These are phyloP conservation scores for Meghimatium bilineatum DNA, from an alignment of 2,888 invertebrate species.

Conservation along the genomic window DNA sequence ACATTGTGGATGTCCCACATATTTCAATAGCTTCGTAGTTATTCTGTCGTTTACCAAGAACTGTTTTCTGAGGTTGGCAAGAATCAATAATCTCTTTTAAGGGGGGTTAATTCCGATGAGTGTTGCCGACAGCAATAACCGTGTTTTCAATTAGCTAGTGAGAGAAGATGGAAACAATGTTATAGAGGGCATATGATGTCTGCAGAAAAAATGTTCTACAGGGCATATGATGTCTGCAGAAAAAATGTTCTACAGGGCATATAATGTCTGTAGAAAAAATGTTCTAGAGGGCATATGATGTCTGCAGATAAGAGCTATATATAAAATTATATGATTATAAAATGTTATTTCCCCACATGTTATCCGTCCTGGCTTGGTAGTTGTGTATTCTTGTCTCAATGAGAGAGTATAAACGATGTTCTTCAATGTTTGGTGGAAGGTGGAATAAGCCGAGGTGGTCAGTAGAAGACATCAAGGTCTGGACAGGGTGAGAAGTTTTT, in stretches of 20 bases:
- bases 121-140: background rate
- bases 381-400: no score
- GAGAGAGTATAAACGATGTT: no score
- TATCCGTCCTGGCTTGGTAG: no score
- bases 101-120: constrained; percentile 12
- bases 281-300: background rate
- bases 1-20: background rate
- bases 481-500: no score
- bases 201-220: background rate
- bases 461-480: no score
- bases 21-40: constrained; percentile 5
- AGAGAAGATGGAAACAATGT: background rate
- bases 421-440: no score
- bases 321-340: no score
- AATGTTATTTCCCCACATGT: no score
- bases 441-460: no score
- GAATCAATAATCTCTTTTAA: constrained; percentile 21
- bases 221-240: background rate
- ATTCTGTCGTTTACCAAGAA: constrained; percentile 1
- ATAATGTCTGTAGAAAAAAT: background rate
- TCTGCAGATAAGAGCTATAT: background rate
- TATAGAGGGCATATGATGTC: background rate
- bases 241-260: background rate
- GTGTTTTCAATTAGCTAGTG: constrained; percentile 9
- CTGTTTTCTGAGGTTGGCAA: background rate